These are phyloP conservation scores for Anas capensis DNA, from an alignment of 2,797 vertebrate species.

Conservation along the genomic window DNA sequence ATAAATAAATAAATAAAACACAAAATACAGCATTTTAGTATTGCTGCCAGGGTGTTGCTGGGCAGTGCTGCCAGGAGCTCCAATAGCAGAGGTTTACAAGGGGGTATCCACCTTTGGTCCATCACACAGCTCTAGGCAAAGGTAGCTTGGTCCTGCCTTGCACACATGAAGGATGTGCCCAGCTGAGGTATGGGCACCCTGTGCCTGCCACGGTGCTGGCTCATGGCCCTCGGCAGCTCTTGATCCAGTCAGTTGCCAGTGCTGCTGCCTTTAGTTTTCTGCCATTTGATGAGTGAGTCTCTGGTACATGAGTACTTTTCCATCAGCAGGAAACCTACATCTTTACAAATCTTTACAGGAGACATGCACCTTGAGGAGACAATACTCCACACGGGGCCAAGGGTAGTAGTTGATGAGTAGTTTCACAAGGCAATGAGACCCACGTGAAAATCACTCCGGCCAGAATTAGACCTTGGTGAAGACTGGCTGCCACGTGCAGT, in stretches of 20 bases:
- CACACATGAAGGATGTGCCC: neutral
- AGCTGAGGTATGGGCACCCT: rapidly evolving
- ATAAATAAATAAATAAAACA: too few species aligned
- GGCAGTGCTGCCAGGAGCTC: neutral
- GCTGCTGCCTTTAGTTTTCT: neutral
- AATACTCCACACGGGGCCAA: neutral
- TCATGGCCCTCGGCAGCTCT: neutral
- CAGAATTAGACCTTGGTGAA: neutral
- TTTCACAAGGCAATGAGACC: neutral
- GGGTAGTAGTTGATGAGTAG: neutral
- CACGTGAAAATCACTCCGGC: neutral
- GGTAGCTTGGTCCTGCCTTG: neutral
- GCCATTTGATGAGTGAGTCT: neutral
- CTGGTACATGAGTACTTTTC: neutral
- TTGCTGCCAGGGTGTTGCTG: neutral
- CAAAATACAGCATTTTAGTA: neutral
- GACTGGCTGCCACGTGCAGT: neutral
- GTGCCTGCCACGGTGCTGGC: neutral
- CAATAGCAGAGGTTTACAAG: neutral
- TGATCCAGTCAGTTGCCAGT: neutral
- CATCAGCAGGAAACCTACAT: rapidly evolving
- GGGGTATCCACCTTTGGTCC: neutral
- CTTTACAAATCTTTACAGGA: neutral
- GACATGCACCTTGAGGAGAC: neutral
- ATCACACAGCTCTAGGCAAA: rapidly evolving